Conservation (phyloP, 1,140 invertebrate species). For the Zelostemma sp. region DNA sequence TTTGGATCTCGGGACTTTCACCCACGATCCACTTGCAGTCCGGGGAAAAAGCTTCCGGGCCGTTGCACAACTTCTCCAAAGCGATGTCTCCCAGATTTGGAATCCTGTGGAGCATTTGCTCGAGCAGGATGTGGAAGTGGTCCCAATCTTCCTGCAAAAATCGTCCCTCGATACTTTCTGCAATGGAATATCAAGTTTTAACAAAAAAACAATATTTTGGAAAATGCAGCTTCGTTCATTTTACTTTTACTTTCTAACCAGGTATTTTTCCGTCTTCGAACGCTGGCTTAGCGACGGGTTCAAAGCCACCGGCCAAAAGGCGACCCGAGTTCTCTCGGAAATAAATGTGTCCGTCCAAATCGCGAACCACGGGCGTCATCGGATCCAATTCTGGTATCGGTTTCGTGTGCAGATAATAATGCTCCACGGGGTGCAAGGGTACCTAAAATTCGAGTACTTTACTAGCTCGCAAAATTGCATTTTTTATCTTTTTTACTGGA, state of each 20-base stretch:
- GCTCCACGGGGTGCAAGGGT: conserved; percentile 92
- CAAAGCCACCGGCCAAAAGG: conserved; percentile 88
- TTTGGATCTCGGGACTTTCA: conserved; percentile 91
- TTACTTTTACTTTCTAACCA: conserved; percentile 66
- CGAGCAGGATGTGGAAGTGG: conserved; percentile 91
- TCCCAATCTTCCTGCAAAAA: conserved; percentile 91
- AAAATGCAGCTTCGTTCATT: too few species aligned
- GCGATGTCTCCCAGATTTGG: conserved; percentile 81
- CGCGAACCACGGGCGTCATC: conserved; percentile 86
- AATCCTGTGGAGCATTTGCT: conserved; percentile 87
- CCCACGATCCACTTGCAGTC: conserved; percentile 94
- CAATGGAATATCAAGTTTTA: conserved; percentile 48
- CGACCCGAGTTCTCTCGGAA: conserved; percentile 85
- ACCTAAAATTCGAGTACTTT: conserved; percentile 63
- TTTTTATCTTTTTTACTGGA: conserved; percentile 6
- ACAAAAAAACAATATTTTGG: too few species aligned
- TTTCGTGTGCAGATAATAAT: conserved; percentile 92
- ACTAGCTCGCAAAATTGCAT: neutral
- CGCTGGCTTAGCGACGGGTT: conserved; percentile 88
- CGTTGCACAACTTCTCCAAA: conserved; percentile 85
- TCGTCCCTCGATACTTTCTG: conserved; percentile 71
- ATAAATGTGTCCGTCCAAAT: conserved; percentile 91
- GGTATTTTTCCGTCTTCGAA: conserved; percentile 83
- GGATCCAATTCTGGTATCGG: conserved; percentile 79
- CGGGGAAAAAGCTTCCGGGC: conserved; percentile 94